phyloP scores from a whole-genome alignment of 1,140 invertebrate species.

The Leptinotarsa texana region DNA sequence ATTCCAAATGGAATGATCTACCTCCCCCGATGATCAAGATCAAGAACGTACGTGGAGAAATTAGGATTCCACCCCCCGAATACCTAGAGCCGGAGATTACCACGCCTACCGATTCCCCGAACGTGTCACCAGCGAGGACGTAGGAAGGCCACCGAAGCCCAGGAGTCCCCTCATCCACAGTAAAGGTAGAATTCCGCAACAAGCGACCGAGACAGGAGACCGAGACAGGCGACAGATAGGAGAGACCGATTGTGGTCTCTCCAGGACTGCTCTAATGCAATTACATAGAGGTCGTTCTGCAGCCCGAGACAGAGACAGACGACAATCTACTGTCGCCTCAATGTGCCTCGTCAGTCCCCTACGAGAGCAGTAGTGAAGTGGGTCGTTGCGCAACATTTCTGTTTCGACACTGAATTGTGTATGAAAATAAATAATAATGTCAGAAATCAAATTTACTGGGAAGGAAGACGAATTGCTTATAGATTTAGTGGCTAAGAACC shows the following conservation, averaged over 20 bases:
- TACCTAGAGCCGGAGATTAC: no score
- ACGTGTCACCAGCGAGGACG: no score
- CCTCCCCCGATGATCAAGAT: no score
- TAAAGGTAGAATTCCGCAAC: conserved; percentile 1
- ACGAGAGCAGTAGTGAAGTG: background rate
- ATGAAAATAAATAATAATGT: conserved; percentile 1
- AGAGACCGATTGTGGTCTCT: conserved; percentile 4
- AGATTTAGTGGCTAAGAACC: conserved; percentile 8
- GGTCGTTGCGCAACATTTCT: conserved; percentile 1
- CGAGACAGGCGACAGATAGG: conserved; percentile 1
- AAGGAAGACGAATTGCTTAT: conserved; percentile 7
- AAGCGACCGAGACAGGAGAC: background rate
- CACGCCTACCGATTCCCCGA: no score
- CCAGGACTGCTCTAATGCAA: background rate
- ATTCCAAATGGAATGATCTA: no score
- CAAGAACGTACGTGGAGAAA: no score
- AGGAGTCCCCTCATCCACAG: no score
- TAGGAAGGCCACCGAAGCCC: no score
- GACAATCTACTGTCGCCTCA: background rate
- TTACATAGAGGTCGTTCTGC: background rate
- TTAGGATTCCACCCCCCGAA: no score
- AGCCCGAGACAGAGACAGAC: background rate
- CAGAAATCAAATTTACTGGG: conserved; percentile 3
- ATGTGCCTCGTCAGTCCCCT: background rate
- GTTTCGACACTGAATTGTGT: background rate